Conservation (phyloP, 2,113 vertebrate genomes). For the Anser brachyrhynchus region DNA sequence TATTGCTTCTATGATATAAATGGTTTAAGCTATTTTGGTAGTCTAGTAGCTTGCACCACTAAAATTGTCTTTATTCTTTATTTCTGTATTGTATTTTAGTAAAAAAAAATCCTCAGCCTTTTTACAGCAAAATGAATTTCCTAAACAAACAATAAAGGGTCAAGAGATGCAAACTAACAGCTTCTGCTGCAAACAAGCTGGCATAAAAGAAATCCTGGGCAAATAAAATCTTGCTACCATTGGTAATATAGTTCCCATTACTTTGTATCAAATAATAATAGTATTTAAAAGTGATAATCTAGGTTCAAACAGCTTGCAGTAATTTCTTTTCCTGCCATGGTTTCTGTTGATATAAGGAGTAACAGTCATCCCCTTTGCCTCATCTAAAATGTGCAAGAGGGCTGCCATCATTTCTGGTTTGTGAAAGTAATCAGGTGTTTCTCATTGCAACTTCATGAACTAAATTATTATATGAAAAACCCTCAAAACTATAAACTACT, state of each 20-base stretch:
- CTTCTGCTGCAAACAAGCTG: background rate
- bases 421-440: background rate
- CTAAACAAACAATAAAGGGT: background rate
- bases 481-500: background rate
- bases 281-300: background rate
- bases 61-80: background rate
- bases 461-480: background rate
- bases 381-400: background rate
- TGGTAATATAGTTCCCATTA: background rate
- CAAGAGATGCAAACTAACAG: background rate
- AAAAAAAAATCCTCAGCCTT: background rate
- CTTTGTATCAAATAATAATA: background rate
- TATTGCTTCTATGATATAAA: background rate
- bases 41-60: background rate
- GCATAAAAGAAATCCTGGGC: background rate
- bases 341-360: background rate
- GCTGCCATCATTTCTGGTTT: background rate
- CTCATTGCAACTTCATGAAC: background rate
- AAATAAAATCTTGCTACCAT: background rate
- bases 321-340: background rate
- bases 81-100: background rate
- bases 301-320: background rate
- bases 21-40: background rate
- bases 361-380: background rate
- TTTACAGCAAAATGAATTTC: conserved; percentile 1